Evolutionary conservation across 2,113 vertebrate species (phyloP).

Genomic region (Gadus chalcogrammus): DNA sequence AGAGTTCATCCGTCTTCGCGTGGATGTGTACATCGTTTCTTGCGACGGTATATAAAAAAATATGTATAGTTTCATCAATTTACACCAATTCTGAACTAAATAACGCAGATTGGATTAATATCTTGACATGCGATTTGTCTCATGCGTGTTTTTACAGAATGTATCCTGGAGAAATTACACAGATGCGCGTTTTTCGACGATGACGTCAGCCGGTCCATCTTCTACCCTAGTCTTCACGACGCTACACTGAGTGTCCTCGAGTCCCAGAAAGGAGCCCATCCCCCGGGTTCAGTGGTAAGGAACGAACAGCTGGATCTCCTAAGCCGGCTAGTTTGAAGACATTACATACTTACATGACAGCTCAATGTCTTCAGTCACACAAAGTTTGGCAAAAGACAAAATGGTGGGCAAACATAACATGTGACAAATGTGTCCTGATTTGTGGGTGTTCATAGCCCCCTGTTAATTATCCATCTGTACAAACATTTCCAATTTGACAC

Average conservation of each 20-base stretch:
- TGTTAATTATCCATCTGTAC: too few relatives aligned
- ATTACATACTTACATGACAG: too few relatives aligned
- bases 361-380: too few relatives aligned
- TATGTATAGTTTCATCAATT: conserved; percentile 35
- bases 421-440: too few relatives aligned
- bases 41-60: conserved; percentile 73
- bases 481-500: too few relatives aligned
- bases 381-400: not conserved
- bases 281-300: conserved; percentile 21
- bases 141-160: conserved; percentile 64
- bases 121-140: not conserved
- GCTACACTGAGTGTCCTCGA: conserved; percentile 77
- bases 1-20: conserved; percentile 80
- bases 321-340: not conserved
- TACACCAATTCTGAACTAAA: not conserved
- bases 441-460: too few relatives aligned
- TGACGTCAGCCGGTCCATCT: conserved; percentile 80
- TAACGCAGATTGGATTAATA: not conserved
- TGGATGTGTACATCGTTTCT: conserved; percentile 84
- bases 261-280: conserved; percentile 54
- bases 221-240: conserved; percentile 84
- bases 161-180: conserved; percentile 80
- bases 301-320: not conserved
- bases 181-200: conserved; percentile 83
- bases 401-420: not conserved